Base-by-base conservation (phyloP, 1,140 invertebrate genomes). In the Leptoteleia sp. region DNA sequence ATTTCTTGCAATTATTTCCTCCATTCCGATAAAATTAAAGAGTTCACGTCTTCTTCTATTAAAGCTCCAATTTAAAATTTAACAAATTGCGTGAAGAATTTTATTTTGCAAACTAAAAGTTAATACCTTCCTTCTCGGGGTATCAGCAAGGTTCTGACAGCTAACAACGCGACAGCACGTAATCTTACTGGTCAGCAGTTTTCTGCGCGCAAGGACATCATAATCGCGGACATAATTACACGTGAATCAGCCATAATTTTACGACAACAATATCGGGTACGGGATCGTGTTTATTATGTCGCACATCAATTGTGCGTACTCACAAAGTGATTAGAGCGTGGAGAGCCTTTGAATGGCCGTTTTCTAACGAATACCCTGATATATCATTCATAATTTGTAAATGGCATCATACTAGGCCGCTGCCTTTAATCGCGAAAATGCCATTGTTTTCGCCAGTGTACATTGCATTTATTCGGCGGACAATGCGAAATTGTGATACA, bases 351-450 rank as follows among this genome's bases (percentile, higher is more conserved):
- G 42, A 57, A 55, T 57, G 19, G 42, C 54, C 27, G 33, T 70
- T 70, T 59, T 31, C 33, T 52, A 59, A 70, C 64, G 52, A 47
- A 59, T 59, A 25, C 45, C 13, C 22, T 45, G 55, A 71, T 71
- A 25, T 25, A 71, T 71, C 47, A 54, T 72, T 72, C 27, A 72
- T 72, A 72, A 55, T 72, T 72, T 16, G 47, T 45, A 31, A 31
- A 54, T 15, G 50, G 37, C 68, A 22, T 54, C 57, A 47, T 7
- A 55, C 31, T 22, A 15, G 37, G 48, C 54, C 55, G 55, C 16
- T 48, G 25, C 37, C 55, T 64, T 72, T 72, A 52, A 62, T 54
- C 45, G 47, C 37, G 31, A 72, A 62, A 62, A 61, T 62, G 38
- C 40, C 31, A 62, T 72, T 72, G 67, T 72, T 72, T 64, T 72